Evolutionary conservation across 2,113 vertebrate species (phyloP).

Genomic region (Rhinogobius similis): DNA sequence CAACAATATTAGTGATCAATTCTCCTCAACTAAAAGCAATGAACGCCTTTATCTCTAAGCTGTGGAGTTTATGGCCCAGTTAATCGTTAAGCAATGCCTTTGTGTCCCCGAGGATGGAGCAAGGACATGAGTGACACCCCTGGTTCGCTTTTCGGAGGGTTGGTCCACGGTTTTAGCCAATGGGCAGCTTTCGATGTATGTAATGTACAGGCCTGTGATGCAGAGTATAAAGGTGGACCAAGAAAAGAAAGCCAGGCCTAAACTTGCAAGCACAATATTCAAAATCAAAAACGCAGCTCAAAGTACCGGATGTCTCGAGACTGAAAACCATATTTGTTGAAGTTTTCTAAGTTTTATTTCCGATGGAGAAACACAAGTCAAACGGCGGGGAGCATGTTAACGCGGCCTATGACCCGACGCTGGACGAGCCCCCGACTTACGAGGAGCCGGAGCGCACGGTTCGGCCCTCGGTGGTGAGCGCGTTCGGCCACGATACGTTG

Average conservation of each 20-base stretch:
- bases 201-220: conserved; percentile 38
- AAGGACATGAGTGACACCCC: conserved; percentile 74
- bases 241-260: conserved; percentile 28
- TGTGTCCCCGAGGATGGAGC: conserved; percentile 72
- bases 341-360: conserved; percentile 28
- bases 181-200: conserved; percentile 44
- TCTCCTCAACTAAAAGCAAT: conserved; percentile 48
- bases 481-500: conserved; percentile 94
- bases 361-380: conserved; percentile 67
- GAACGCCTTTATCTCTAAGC: conserved; percentile 66
- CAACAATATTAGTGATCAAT: conserved; percentile 77
- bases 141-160: conserved; percentile 58
- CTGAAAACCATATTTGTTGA: conserved; percentile 16
- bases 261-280: neutral
- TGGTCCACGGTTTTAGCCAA: conserved; percentile 70
- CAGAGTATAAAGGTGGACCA: conserved; percentile 67
- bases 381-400: conserved; percentile 64
- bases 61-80: conserved; percentile 76
- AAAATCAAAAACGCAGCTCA: neutral
- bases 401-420: conserved; percentile 56
- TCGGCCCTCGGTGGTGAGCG: conserved; percentile 82
- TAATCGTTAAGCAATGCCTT: conserved; percentile 79
- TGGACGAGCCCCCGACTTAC: conserved; percentile 84
- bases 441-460: conserved; percentile 82
- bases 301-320: conserved; percentile 41